A percentile compares a stretch with the other conserved stretches of the same genome.
These are phyloP conservation scores for Drosophila sp. DNA, from an alignment of 1,140 invertebrate genomes.

Conservation along the genomic window DNA sequence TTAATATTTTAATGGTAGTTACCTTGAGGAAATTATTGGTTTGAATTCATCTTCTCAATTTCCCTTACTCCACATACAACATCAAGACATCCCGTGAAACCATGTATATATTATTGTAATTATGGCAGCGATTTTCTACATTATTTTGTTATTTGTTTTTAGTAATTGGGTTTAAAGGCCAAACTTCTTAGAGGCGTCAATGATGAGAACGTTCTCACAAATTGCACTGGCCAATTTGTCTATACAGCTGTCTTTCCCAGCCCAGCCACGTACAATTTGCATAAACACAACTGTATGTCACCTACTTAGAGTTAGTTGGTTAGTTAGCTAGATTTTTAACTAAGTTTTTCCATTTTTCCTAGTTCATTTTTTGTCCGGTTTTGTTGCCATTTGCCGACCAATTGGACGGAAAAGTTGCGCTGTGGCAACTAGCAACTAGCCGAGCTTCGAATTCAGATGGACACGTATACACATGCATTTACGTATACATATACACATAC, in stretches of 20 bases:
- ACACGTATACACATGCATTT: background rate
- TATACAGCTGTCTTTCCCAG: constrained; percentile 67
- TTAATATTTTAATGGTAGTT: no score
- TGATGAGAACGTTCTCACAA: background rate
- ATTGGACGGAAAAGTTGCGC: constrained; percentile 50
- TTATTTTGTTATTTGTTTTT: background rate
- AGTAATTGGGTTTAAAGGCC: background rate
- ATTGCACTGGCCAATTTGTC: constrained; percentile 38
- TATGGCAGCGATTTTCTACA: background rate
- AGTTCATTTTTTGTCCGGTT: constrained; percentile 40
- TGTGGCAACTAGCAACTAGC: constrained; percentile 65
- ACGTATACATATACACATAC: background rate
- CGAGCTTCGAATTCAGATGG: constrained; percentile 22
- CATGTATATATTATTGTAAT: no score
- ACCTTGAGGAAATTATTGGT: no score
- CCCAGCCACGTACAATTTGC: constrained; percentile 37
- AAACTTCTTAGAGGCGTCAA: constrained; percentile 6
- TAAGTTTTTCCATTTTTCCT: constrained; percentile 16
- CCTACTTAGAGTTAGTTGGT: constrained; percentile 34
- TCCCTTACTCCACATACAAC: no score
- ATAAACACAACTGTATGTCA: constrained; percentile 64
- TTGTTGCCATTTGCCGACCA: constrained; percentile 49
- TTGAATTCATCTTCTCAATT: no score
- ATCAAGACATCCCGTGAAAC: no score
- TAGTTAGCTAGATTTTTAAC: constrained; percentile 36